Percentiles rank a stretch among this genome's conserved stretches.
These are phyloP conservation scores for Nasonia oneida DNA, from an alignment of 2,888 invertebrate genomes.

Conservation along the genomic window DNA sequence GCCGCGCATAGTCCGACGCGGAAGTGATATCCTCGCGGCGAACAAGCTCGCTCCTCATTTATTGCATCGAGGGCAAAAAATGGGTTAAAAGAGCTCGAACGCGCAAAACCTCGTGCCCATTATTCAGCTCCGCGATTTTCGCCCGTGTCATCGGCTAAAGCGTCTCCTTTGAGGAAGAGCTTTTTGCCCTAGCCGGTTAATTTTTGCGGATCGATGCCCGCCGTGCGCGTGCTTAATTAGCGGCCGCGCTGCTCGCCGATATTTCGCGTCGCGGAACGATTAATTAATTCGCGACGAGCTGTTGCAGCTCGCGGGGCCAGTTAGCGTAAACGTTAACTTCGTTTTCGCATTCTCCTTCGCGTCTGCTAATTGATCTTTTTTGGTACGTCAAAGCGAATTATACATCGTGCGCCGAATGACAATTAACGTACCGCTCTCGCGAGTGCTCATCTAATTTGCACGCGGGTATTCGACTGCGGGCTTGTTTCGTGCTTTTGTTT, in stretches of 20 bases:
- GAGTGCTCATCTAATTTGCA: conserved; percentile 17
- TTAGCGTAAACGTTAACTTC: conserved; percentile 27
- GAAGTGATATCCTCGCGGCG: not conserved
- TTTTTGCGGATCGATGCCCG: conserved; percentile 39
- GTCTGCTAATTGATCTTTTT: conserved; percentile 46
- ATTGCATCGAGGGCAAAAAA: conserved; percentile 17
- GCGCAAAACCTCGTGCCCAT: conserved; percentile 20
- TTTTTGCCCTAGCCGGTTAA: not conserved
- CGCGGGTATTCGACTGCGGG: not conserved
- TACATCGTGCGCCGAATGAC: conserved; percentile 2
- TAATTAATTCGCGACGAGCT: conserved; percentile 50
- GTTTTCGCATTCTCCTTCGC: not conserved
- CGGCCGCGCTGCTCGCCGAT: not conserved
- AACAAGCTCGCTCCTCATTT: not conserved
- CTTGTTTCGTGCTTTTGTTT: not conserved
- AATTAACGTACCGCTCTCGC: conserved; percentile 25
- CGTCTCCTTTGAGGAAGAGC: not conserved
- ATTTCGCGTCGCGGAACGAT: conserved; percentile 48
- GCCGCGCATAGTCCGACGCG: not conserved
- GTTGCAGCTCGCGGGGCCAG: not conserved
- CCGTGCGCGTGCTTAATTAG: conserved; percentile 45
- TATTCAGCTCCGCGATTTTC: not conserved
- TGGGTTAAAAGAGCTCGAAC: conserved; percentile 18
- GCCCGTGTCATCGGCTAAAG: not conserved
- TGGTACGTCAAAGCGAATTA: conserved; percentile 18